Evolutionary conservation across 2,888 invertebrate genomes (phyloP), one percentile per base, ranked within the genome.

Genomic region (Trachelus iudaicus): DNA sequence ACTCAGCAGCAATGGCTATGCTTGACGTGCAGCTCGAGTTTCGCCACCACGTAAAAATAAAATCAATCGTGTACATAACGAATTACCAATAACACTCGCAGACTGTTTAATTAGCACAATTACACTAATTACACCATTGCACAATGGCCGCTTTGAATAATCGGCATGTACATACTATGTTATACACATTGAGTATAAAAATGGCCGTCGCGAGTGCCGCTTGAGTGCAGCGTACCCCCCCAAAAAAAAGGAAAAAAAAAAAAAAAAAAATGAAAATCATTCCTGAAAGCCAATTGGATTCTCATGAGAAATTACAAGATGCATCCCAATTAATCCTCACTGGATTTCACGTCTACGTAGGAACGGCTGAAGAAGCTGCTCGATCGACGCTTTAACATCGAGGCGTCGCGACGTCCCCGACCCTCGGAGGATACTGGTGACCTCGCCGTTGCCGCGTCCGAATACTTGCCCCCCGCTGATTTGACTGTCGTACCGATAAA

Each of bases 371-470:
- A 79, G 83, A 82, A 83, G 80, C 81, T 79, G 73, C 81, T 84
- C 69, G 84, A 81, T 73, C 83, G 84, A 33, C 86, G 85, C 76
- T 56, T 56, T 56, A 23, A 56, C 56, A 56, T 23, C 56, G 56
- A 81, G 78, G 83, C 85, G 85, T 76, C 56, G 81, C 81, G 76
- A 85, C 82, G 69, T 81, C 81, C 80, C 82, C 79, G 79, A 74
- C 80, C 76, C 77, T 83, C 77, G 83, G 80, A 82, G 78, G 79
- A 77, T 69, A 69, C 69, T 68, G 15, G 23, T 69, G 85, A 88
- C 77, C 84, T 84, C 80, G 84, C 82, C 76, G 81, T 83, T 34
- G 81, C 85, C 71, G 83, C 84, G 77, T 83, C 86, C 78, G 83
- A 84, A 80, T 76, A 84, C 79, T 79, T 76, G 71, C 81, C 83